phyloP scores from a whole-genome alignment of 1,140 invertebrate species.

The Neodiprion virginianus region DNA sequence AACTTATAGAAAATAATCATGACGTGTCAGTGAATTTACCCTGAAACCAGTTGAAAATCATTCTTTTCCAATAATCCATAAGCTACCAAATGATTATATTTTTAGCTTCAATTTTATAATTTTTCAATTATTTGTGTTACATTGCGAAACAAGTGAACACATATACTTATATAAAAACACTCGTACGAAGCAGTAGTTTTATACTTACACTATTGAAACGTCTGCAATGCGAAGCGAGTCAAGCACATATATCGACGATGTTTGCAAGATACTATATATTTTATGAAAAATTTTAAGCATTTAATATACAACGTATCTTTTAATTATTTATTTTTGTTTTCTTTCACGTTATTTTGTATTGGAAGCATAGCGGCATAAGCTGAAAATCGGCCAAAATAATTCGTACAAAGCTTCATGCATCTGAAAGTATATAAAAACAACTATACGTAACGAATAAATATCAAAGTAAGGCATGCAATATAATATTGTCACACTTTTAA shows the following conservation, averaged over 20 bases:
- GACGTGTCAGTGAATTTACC: neutral
- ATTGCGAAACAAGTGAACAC: neutral
- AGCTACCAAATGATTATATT: neutral
- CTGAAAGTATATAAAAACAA: conserved; percentile 57
- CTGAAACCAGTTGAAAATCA: neutral
- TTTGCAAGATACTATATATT: neutral
- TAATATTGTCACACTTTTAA: neutral
- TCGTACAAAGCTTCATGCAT: conserved; percentile 58
- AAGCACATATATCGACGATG: conserved; percentile 28
- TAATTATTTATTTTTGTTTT: conserved; percentile 22
- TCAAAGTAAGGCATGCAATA: neutral
- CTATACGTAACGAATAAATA: neutral
- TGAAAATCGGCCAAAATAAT: conserved; percentile 47
- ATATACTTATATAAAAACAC: neutral
- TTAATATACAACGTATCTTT: conserved; percentile 9
- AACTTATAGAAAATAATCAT: neutral
- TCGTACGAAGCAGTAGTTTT: conserved; percentile 10
- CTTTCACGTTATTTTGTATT: conserved; percentile 35
- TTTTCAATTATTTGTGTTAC: neutral
- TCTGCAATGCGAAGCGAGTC: conserved; percentile 39
- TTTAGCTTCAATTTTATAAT: neutral
- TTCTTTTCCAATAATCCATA: neutral
- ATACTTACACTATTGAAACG: conserved; percentile 43
- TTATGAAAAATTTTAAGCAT: conserved; percentile 21
- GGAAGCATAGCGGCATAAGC: conserved; percentile 62